phyloP scores from a whole-genome alignment of 2,888 invertebrate genomes.

The Nebria brevicollis region DNA sequence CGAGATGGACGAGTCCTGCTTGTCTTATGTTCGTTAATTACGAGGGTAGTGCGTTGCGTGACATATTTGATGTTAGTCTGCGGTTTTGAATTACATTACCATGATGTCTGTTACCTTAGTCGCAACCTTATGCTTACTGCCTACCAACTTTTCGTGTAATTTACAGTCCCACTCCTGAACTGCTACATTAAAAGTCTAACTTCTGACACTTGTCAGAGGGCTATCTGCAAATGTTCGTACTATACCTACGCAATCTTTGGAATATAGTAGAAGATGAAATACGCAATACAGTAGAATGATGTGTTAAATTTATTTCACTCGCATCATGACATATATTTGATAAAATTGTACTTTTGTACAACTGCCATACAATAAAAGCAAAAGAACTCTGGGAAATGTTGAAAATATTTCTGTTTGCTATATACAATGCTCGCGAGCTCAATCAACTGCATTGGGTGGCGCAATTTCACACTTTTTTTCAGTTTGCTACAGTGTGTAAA shows the following conservation, averaged over 20 bases:
- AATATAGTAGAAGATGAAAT: too few relatives aligned
- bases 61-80: conserved; percentile 40
- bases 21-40: conserved; percentile 44
- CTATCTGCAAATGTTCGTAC: too few relatives aligned
- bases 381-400: neutral
- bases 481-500: neutral
- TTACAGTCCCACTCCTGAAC: neutral
- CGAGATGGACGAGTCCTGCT: conserved; percentile 26
- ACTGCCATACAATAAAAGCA: too few relatives aligned
- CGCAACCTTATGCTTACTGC: neutral
- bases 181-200: neutral
- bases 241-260: too few relatives aligned
- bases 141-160: neutral
- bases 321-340: too few relatives aligned
- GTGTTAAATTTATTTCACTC: too few relatives aligned
- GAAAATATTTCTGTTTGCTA: neutral
- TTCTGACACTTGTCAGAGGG: neutral
- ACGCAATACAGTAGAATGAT: too few relatives aligned
- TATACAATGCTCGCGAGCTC: neutral
- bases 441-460: neutral
- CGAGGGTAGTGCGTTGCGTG: conserved; percentile 11
- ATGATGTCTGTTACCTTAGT: conserved; percentile 19
- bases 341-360: too few relatives aligned
- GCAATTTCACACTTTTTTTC: neutral
- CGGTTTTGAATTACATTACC: conserved; percentile 36